Percentiles rank a stretch among this genome's conserved stretches.
Evolutionary conservation across 2,888 invertebrate genomes (phyloP).

Genomic region (Drosophila buzzatii): DNA sequence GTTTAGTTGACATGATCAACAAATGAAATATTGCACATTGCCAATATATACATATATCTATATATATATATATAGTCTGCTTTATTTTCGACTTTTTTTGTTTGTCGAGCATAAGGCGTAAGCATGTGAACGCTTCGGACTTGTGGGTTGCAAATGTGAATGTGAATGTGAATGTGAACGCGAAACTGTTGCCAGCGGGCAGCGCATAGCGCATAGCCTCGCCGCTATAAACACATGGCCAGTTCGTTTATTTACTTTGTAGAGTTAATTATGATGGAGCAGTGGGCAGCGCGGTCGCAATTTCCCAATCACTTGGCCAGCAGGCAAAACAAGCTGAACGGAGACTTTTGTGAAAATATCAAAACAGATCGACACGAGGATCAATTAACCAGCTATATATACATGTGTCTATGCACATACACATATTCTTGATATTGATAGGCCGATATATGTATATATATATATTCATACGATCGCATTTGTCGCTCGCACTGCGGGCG

Average conservation of each 20-base stretch:
- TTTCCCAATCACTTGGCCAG: constrained; percentile 18
- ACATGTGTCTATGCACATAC: background rate
- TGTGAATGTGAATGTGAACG: constrained; percentile 42
- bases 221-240: constrained; percentile 68
- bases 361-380: constrained; percentile 30
- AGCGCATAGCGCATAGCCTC: constrained; percentile 27
- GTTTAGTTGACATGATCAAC: background rate
- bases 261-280: constrained; percentile 77
- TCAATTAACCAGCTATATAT: constrained; percentile 1
- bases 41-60: background rate
- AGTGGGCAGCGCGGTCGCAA: constrained; percentile 52
- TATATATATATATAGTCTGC: background rate
- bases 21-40: constrained; percentile 1
- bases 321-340: constrained; percentile 7
- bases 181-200: constrained; percentile 46
- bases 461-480: constrained; percentile 44
- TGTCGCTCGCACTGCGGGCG: constrained; percentile 43
- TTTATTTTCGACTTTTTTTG: too few species aligned
- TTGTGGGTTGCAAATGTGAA: constrained; percentile 32
- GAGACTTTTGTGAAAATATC: constrained; percentile 44
- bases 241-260: constrained; percentile 77
- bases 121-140: constrained; percentile 40
- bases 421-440: background rate
- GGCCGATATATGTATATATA: background rate
- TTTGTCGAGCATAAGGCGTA: constrained; percentile 22